Percentiles rank a stretch among this genome's conserved stretches.
These are phyloP conservation scores for Melanargia galathea DNA, from an alignment of 2,888 invertebrate species.

Conservation along the genomic window DNA sequence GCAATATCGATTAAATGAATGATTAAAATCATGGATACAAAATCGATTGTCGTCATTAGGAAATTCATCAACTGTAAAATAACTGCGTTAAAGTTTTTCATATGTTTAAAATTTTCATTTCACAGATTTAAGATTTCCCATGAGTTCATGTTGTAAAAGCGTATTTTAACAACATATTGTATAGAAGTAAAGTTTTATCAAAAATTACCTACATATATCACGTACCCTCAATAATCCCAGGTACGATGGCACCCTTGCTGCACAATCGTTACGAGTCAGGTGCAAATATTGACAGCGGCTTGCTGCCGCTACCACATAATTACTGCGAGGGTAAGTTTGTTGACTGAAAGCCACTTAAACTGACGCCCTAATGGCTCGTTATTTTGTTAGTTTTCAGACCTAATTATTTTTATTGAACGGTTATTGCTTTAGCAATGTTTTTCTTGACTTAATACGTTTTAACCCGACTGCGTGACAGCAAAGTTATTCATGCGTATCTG, in stretches of 20 bases:
- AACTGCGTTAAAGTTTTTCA: too few relatives aligned
- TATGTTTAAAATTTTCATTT: too few relatives aligned
- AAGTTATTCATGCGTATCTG: too few relatives aligned
- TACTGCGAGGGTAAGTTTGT: slow-evolving; percentile 41
- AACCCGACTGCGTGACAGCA: too few relatives aligned
- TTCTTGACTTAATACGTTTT: background rate
- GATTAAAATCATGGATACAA: too few relatives aligned
- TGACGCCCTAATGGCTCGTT: slow-evolving; percentile 33
- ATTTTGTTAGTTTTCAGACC: slow-evolving; percentile 34
- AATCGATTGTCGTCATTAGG: too few relatives aligned
- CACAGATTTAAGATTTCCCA: too few relatives aligned
- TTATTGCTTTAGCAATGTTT: slow-evolving; percentile 12
- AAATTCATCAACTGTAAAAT: too few relatives aligned
- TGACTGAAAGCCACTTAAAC: slow-evolving; percentile 37
- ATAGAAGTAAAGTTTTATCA: background rate
- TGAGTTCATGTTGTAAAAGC: too few relatives aligned
- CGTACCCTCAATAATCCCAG: slow-evolving; percentile 25
- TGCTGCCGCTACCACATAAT: slow-evolving; percentile 40
- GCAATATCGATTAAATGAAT: too few relatives aligned
- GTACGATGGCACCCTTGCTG: slow-evolving; percentile 33
- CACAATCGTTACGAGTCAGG: slow-evolving; percentile 42
- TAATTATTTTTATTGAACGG: slow-evolving; percentile 30
- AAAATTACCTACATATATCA: slow-evolving; percentile 7
- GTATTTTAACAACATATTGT: too few relatives aligned
- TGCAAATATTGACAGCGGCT: slow-evolving; percentile 44